Evolutionary conservation across 30 jellyfish, hydroid and myxozoan genomes (phyloP).

Genomic region (Cassiopea xamachana): DNA sequence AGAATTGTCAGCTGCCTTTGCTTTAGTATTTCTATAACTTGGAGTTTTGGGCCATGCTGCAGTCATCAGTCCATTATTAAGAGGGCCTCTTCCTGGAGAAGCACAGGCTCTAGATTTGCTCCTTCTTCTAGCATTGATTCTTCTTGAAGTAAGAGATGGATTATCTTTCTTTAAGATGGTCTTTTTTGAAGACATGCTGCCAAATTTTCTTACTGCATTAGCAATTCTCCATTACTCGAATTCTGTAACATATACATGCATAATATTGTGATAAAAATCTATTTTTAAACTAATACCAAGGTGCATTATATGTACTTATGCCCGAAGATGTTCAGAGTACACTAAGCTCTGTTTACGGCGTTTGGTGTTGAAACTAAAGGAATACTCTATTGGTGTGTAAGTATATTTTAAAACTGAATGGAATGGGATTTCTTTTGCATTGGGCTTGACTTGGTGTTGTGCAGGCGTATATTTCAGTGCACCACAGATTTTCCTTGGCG

Average conservation of each 20-base stretch:
- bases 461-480: too few relatives aligned
- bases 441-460: neutral
- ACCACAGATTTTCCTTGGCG: too few relatives aligned
- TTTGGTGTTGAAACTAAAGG: neutral
- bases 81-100: slow-evolving; percentile 78
- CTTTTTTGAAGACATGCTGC: slow-evolving; percentile 23
- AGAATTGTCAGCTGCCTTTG: neutral
- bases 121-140: slow-evolving; percentile 41
- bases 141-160: slow-evolving; percentile 38
- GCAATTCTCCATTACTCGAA: neutral
- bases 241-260: neutral
- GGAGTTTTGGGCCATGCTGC: slow-evolving; percentile 98
- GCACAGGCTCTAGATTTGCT: slow-evolving; percentile 68
- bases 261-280: neutral
- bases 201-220: too few relatives aligned
- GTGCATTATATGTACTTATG: neutral
- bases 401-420: neutral
- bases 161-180: neutral
- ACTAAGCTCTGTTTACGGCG: too few relatives aligned
- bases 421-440: neutral
- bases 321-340: neutral
- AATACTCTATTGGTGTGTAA: neutral
- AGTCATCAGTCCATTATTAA: slow-evolving; percentile 73
- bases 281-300: neutral
- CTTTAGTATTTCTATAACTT: slow-evolving; percentile 9